phyloP scores from a whole-genome alignment of 2,888 invertebrate species.

The Noctua fimbriata region DNA sequence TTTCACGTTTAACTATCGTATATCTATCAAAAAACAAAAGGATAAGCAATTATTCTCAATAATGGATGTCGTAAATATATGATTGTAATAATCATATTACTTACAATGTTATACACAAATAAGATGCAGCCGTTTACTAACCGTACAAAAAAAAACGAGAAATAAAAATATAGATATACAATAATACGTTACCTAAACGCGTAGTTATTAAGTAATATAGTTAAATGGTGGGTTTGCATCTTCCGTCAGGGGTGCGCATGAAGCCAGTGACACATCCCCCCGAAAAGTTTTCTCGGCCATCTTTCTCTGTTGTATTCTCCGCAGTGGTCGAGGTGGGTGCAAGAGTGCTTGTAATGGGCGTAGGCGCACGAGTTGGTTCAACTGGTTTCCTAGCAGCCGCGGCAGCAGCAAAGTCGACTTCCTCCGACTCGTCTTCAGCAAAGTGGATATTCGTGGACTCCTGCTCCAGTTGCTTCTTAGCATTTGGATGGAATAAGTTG shows the following conservation, averaged over 20 bases:
- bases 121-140: background rate
- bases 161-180: constrained; percentile 1
- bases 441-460: constrained; percentile 43
- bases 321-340: constrained; percentile 16
- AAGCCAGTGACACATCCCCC: constrained; percentile 80
- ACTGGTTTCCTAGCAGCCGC: constrained; percentile 11
- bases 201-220: constrained; percentile 16
- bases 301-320: constrained; percentile 24
- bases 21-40: background rate
- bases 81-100: background rate
- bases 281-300: constrained; percentile 78
- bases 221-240: constrained; percentile 78
- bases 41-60: background rate
- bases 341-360: constrained; percentile 11
- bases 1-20: background rate
- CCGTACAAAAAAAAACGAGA: background rate
- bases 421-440: constrained; percentile 37
- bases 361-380: constrained; percentile 18
- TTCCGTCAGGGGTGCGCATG: constrained; percentile 80
- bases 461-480: constrained; percentile 49
- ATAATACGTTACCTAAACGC: constrained; percentile 23
- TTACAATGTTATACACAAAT: constrained; percentile 6
- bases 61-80: background rate
- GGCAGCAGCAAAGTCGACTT: background rate
- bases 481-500: constrained; percentile 64